Evolutionary conservation across 1,140 invertebrate species (phyloP), one percentile per base, ranked within the genome.

Genomic region (Drepana arcuata): DNA sequence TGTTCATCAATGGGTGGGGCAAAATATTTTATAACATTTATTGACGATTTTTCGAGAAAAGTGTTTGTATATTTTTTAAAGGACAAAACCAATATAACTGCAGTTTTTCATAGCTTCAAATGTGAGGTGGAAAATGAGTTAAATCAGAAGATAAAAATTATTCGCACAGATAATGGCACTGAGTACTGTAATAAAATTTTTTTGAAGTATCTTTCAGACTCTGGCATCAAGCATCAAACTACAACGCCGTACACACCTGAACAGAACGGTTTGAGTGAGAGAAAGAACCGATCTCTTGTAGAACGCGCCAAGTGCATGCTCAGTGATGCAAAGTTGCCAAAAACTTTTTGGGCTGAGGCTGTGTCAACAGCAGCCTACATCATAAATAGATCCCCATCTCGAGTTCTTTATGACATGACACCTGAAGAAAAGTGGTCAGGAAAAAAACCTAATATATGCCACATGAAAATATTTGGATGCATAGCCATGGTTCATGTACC

Each of bases 1-100:
- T 37, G 28, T 26, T 21, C 10, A 14, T 59, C 74, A 5, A 34
- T 59, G 14, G 56, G 57, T 14, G 65, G 63, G 12, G 44, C 57
- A 3, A 65, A 34, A 36, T 84, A 84, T 53, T 72, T 74, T 44
- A 29, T 81, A n/a, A 64, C 61, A 2, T 67, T 82, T 6, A 68
- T 64, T 26, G 65, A 83, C 47, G 71, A 83, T 39, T 68, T 47
- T 35, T 63, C 55, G n/a, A 27, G 65, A 39, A 47, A 35, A 39
- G 48, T 54, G 29, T 47, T 50, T 59, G 58, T 74, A 43, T 71
- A 66, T 57, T 58, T 82, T 52, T 35, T 82, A 12, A 83, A 81
- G 42, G 39, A 49, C 28, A 81, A 83, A 58, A 46, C 15, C 32
- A 59, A 80, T 41, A 69, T 72, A 1, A 60, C 66, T 18, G 48